Conservation (phyloP, 2,797 vertebrate genomes). For the Sphenodon punctatus region DNA sequence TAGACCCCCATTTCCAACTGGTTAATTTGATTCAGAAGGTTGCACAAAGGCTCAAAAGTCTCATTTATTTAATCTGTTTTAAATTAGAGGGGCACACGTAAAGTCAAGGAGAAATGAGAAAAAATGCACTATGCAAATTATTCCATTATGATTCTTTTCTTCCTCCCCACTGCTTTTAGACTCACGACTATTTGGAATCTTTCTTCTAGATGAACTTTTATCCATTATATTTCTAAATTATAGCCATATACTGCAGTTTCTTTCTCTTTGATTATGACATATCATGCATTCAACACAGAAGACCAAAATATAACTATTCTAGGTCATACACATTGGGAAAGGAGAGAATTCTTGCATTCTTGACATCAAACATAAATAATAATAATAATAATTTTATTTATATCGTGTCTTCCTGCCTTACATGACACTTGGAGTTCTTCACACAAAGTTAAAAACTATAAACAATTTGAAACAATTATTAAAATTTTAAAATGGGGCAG, state of each 20-base stretch:
- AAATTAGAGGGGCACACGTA: neutral
- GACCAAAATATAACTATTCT: neutral
- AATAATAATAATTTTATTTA: too few species aligned
- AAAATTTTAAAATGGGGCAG: too few species aligned
- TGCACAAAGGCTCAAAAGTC: neutral
- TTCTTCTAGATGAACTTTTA: neutral
- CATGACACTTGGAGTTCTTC: too few species aligned
- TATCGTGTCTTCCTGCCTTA: too few species aligned
- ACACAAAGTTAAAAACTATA: too few species aligned
- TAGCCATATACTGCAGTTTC: too few species aligned
- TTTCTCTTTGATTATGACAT: neutral
- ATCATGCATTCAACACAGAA: neutral
- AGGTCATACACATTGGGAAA: neutral
- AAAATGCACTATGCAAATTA: neutral
- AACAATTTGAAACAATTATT: too few species aligned
- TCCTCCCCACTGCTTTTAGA: neutral
- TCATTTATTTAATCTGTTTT: neutral
- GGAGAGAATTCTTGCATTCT: too few species aligned
- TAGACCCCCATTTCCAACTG: neutral
- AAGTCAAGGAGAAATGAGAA: neutral
- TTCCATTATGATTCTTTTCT: neutral
- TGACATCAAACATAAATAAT: too few species aligned
- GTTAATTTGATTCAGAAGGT: neutral
- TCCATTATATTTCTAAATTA: neutral
- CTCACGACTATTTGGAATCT: neutral